Evolutionary conservation across 1,140 invertebrate species (phyloP).

Genomic region (Apis florea): DNA sequence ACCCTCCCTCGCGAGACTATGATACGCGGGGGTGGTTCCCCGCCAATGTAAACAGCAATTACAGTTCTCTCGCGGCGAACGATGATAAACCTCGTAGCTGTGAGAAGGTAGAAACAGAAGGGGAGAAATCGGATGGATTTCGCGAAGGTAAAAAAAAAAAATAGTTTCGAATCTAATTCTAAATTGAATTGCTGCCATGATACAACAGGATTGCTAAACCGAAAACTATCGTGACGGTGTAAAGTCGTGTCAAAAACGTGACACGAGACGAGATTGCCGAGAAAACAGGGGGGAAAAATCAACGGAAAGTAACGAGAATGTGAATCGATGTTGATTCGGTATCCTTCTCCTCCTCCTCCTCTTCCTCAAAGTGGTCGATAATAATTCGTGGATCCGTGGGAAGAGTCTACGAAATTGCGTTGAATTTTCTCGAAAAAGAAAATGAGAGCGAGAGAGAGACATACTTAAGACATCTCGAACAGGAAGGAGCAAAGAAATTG

Average conservation of each 20-base stretch:
- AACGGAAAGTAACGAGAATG: slow-evolving; percentile 37
- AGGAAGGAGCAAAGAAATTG: too few species aligned
- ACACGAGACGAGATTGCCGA: slow-evolving; percentile 53
- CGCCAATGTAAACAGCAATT: slow-evolving; percentile 26
- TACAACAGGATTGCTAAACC: slow-evolving; percentile 56
- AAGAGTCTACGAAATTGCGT: background rate
- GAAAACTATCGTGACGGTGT: slow-evolving; percentile 41
- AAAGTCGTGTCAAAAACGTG: slow-evolving; percentile 60
- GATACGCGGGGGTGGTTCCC: background rate
- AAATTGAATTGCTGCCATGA: slow-evolving; percentile 47
- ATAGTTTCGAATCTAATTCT: slow-evolving; percentile 43
- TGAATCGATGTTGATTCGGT: slow-evolving; percentile 23
- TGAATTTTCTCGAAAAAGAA: too few species aligned
- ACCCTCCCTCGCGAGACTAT: background rate
- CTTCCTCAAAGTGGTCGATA: too few species aligned
- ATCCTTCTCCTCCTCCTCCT: background rate
- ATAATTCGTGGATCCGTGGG: too few species aligned
- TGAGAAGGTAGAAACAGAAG: background rate
- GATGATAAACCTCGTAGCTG: background rate
- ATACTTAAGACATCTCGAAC: too few species aligned
- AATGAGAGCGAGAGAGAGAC: too few species aligned
- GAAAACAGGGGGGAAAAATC: slow-evolving; percentile 47
- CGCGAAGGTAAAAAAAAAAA: slow-evolving; percentile 46
- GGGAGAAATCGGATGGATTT: slow-evolving; percentile 11
- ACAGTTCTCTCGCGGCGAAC: background rate